These are phyloP conservation scores for Zele albiditarsus DNA, from an alignment of 2,888 invertebrate genomes.

Conservation along the genomic window DNA sequence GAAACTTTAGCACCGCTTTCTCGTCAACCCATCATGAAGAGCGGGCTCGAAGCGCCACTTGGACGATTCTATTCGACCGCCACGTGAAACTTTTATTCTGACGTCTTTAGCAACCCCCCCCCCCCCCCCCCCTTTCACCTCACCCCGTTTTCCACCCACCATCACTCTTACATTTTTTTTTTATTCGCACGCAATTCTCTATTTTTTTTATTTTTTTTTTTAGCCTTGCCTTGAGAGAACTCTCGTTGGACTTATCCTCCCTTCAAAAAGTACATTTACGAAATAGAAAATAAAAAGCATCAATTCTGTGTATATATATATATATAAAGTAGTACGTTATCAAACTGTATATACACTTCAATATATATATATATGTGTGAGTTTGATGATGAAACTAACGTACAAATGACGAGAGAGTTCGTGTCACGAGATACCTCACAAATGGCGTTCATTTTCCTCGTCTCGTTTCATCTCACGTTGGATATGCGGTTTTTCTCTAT, in stretches of 20 bases:
- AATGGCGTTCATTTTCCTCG: conserved; percentile 13
- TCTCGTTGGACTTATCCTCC: conserved; percentile 39
- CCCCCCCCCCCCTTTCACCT: not conserved
- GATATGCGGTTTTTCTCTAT: not conserved
- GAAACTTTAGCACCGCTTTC: conserved; percentile 63
- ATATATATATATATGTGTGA: conserved; percentile 26
- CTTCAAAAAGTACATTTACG: conserved; percentile 22
- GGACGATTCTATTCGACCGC: conserved; percentile 59
- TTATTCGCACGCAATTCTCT: not conserved
- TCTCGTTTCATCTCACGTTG: conserved; percentile 18
- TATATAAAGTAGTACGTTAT: not conserved
- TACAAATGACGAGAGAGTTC: conserved; percentile 30
- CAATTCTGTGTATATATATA: not conserved
- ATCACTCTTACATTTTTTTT: conserved; percentile 35
- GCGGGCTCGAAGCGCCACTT: conserved; percentile 55
- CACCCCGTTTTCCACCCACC: conserved; percentile 12
- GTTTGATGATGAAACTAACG: conserved; percentile 15
- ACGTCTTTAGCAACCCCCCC: conserved; percentile 19
- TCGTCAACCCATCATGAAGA: conserved; percentile 61
- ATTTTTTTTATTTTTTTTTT: conserved; percentile 43
- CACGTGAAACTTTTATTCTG: conserved; percentile 61
- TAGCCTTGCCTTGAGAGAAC: not conserved
- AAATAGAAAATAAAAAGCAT: conserved; percentile 44
- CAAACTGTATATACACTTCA: conserved; percentile 3
- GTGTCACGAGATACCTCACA: conserved; percentile 21